Evolutionary conservation across 1,140 invertebrate species (phyloP), one percentile per base, ranked within the genome.

Genomic region (Muscidifurax raptorellus): DNA sequence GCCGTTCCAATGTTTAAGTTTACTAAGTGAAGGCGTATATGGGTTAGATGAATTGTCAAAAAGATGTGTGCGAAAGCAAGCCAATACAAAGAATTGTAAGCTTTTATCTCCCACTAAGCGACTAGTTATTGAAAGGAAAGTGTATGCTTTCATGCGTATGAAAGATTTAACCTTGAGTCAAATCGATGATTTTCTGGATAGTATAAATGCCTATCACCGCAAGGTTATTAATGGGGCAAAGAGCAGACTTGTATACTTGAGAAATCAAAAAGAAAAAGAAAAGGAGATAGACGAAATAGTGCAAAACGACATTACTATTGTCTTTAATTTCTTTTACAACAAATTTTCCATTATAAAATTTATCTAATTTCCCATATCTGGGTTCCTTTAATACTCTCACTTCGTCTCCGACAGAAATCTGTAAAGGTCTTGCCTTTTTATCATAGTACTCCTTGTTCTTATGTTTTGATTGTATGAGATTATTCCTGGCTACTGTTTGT

Each of bases 1-100:
- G 9, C 9, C 64, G 6, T 67, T 22, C 22, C 9, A 9, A 13
- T 67, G 64, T 67, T 22, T 67, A 22, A 22, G 15, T 67, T 67
- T 67, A 67, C n/a, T 67, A n/a, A 67, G 64, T n/a, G 64, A 67
- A 67, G 64, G 64, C n/a, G 64, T 67, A 25, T 67, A 67, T 22
- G 64, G 64, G n/a, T 25, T 67, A 6, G n/a, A 67, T 13, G 64
- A 67, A 13, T 25, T 67, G 6, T 67, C 64, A 25, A 5, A 67
- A 67, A 15, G 64, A 67, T 67, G 64, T 67, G 64, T 67, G 9
- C 13, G 64, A 67, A 67, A 25, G n/a, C 64, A 67, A 67, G 6
- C 13, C 5, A 67, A 67, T 67, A 67, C 64, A 6, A 67, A 6
- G 9, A 15, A 9, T 25, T 22, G n/a, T 22, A 67, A 67, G n/a